These are phyloP conservation scores for Arctia plantaginis DNA, from an alignment of 2,888 invertebrate species.

Conservation along the genomic window DNA sequence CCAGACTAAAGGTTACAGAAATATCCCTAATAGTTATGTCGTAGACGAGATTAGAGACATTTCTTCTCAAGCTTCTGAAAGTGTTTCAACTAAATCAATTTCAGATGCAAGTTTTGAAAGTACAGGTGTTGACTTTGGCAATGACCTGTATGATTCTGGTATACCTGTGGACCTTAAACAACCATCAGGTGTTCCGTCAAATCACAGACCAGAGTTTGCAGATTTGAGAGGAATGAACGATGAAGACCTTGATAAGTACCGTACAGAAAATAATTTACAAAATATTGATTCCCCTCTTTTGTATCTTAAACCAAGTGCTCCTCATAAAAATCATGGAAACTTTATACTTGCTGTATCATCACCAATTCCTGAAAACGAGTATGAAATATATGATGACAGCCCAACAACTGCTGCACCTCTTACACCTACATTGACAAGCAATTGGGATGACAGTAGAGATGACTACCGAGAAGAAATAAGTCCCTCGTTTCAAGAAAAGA, in stretches of 20 bases:
- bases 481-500: slow-evolving; percentile 59
- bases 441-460: slow-evolving; percentile 70
- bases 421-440: slow-evolving; percentile 53
- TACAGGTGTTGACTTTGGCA: slow-evolving; percentile 72
- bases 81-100: slow-evolving; percentile 74
- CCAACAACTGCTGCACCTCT: slow-evolving; percentile 66
- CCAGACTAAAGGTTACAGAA: slow-evolving; percentile 75
- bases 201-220: slow-evolving; percentile 73
- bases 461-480: slow-evolving; percentile 64
- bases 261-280: slow-evolving; percentile 79
- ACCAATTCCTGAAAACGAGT: slow-evolving; percentile 69
- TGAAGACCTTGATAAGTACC: slow-evolving; percentile 79
- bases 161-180: slow-evolving; percentile 66
- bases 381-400: slow-evolving; percentile 79
- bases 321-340: slow-evolving; percentile 84
- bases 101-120: slow-evolving; percentile 79
- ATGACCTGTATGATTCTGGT: slow-evolving; percentile 71
- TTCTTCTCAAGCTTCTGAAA: slow-evolving; percentile 84
- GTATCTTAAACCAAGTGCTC: slow-evolving; percentile 82
- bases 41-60: slow-evolving; percentile 81
- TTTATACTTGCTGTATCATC: slow-evolving; percentile 72
- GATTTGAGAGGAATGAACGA: slow-evolving; percentile 79
- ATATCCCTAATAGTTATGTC: slow-evolving; percentile 74
- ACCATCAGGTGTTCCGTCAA: slow-evolving; percentile 59
- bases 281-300: slow-evolving; percentile 87